Evolutionary conservation across 2,888 invertebrate genomes (phyloP), one percentile per base, ranked within the genome.

Genomic region (Griposia aprilina): DNA sequence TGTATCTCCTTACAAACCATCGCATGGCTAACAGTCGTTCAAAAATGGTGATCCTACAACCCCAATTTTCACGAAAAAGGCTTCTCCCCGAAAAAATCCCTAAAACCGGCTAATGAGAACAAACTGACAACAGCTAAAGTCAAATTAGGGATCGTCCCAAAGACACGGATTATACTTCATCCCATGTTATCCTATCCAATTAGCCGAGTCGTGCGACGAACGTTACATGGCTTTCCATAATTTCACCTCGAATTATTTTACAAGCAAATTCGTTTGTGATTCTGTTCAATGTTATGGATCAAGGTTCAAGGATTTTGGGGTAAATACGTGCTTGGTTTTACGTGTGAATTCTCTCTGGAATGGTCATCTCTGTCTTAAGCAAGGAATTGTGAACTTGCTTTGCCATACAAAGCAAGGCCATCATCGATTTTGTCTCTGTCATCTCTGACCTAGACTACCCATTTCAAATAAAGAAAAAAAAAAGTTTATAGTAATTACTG

Each of bases 161-260:
- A 81, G 36, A 62, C 69, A 23, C 36, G 81, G 85, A 80, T 83
- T 84, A 81, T 76, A 62, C 81, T 62, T 84, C 57, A 83, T 80
- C 65, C 81, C 63, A 68, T 50, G 65, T 83, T 73, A 84, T 83
- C 75, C 62, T 36, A 59, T 66, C 81, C 75, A 83, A 83, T 83
- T 84, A 83, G 84, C 72, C 83, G 57, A 80, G 41, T 30, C 50
- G 65, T 84, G 65, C 60, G 74, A 57, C 41, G 50, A 50, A 65
- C 68, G 60, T 50, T 13, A 57, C 69, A 75, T 36, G 75, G 72
- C 57, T 66, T 48, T 20, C 48, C 62, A 65, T 75, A 75, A 69
- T 68, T 72, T 67, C n/a, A 65, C 60, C 50, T 70, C 45, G 66
- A 69, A 69, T 69, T 80, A 73, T 76, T 84, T 69, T n/a, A 66